phyloP scores from a whole-genome alignment of 1,140 invertebrate genomes.

The Yoshiicerus persimilis region DNA sequence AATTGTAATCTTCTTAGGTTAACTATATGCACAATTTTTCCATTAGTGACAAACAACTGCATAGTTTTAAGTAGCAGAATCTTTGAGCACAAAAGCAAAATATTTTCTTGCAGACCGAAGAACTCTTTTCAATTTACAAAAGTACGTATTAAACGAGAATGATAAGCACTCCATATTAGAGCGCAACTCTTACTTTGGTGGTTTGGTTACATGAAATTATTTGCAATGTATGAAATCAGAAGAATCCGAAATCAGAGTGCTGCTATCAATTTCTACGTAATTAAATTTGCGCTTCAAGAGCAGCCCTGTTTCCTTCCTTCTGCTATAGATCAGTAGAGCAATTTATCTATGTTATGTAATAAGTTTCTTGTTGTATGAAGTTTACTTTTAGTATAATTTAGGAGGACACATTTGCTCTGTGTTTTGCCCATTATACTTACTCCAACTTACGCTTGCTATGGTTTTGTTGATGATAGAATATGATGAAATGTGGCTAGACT shows the following conservation, averaged over 20 bases:
- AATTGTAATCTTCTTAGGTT: not conserved
- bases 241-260: not conserved
- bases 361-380: slow-evolving; percentile 16
- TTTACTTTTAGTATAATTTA: slow-evolving; percentile 9
- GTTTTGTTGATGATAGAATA: not conserved
- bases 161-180: not conserved
- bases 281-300: not conserved
- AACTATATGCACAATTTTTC: not conserved
- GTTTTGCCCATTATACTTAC: not conserved
- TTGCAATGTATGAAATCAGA: not conserved
- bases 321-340: not conserved
- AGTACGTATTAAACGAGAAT: too few species aligned
- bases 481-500: slow-evolving; percentile 12
- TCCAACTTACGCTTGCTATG: not conserved
- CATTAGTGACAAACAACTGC: too few species aligned
- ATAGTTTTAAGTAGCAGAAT: too few species aligned
- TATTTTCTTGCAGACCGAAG: too few species aligned
- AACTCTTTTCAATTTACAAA: too few species aligned
- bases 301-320: not conserved
- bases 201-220: not conserved
- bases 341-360: slow-evolving; percentile 11
- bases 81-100: too few species aligned
- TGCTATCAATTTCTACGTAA: not conserved
- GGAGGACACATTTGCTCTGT: not conserved
- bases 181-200: not conserved